phyloP scores from a whole-genome alignment of 2,888 invertebrate species.

The Strigamia maritima region DNA sequence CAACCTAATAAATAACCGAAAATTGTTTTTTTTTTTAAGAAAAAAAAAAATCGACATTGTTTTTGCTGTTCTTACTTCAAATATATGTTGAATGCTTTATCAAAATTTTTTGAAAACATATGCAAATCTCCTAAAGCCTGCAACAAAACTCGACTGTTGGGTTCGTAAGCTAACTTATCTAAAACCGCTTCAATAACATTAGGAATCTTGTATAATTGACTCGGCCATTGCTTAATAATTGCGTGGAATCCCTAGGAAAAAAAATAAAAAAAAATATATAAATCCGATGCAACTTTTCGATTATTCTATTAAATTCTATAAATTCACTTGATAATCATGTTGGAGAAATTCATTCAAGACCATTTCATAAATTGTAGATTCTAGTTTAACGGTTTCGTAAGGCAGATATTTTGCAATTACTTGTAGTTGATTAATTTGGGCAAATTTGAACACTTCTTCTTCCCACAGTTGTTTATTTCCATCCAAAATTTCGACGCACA shows the following conservation, averaged over 20 bases:
- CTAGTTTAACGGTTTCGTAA: conserved; percentile 66
- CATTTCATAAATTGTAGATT: conserved; percentile 86
- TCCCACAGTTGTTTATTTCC: conserved; percentile 81
- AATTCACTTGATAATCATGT: conserved; percentile 69
- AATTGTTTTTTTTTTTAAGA: not conserved
- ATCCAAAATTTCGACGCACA: conserved; percentile 74
- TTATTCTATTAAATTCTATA: too few species aligned
- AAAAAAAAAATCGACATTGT: conserved; percentile 21
- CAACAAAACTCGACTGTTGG: conserved; percentile 69
- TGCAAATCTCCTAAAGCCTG: conserved; percentile 87
- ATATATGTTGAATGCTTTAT: conserved; percentile 86
- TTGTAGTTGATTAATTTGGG: conserved; percentile 73
- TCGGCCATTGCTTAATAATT: conserved; percentile 84
- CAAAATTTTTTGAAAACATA: conserved; percentile 80
- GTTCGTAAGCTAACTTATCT: conserved; percentile 65
- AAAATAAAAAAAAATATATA: too few species aligned
- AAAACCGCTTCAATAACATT: conserved; percentile 82
- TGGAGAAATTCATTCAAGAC: conserved; percentile 88
- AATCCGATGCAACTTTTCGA: not conserved
- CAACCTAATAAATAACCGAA: conserved; percentile 56
- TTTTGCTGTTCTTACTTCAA: conserved; percentile 62
- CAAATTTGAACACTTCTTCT: conserved; percentile 85
- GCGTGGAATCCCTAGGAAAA: conserved; percentile 65
- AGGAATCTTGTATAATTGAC: conserved; percentile 70
- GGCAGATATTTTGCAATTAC: conserved; percentile 78